Percentiles rank a stretch among this genome's conserved stretches.
These are phyloP conservation scores for Pelagia noctiluca DNA, from an alignment of 30 jellyfish, hydroid and myxozoan genomes.

Conservation along the genomic window DNA sequence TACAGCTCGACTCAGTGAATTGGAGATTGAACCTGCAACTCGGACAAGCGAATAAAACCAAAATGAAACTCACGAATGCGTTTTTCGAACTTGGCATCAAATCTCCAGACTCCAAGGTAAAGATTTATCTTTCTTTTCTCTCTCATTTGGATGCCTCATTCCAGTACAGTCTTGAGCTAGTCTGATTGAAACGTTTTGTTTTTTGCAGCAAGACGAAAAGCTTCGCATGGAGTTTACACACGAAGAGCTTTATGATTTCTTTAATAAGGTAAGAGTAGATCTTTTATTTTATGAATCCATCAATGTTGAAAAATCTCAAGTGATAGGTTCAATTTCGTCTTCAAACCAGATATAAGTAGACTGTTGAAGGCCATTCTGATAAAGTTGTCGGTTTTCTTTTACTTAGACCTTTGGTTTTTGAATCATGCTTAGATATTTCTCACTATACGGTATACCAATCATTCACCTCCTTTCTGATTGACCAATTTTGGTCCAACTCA, in stretches of 20 bases:
- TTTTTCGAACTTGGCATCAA: constrained; percentile 87
- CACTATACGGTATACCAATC: too few species aligned
- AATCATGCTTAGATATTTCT: too few species aligned
- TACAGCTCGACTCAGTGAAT: constrained; percentile 88
- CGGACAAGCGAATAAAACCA: constrained; percentile 71
- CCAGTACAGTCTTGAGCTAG: too few species aligned
- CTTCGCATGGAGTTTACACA: constrained; percentile 82
- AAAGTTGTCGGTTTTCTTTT: too few species aligned
- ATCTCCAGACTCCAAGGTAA: constrained; percentile 64
- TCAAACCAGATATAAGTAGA: too few species aligned
- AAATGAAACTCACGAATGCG: constrained; percentile 86
- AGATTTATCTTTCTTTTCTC: not conserved
- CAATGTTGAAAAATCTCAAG: too few species aligned
- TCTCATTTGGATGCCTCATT: not conserved
- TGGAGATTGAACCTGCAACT: constrained; percentile 89
- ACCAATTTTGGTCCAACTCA: too few species aligned
- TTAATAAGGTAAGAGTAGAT: constrained; percentile 81
- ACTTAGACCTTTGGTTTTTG: too few species aligned
- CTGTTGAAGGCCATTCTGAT: too few species aligned
- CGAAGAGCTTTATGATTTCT: constrained; percentile 76
- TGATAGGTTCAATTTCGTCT: too few species aligned
- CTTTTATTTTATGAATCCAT: too few species aligned
- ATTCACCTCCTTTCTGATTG: too few species aligned
- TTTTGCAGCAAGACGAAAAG: constrained; percentile 54
- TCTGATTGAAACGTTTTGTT: not conserved